Percentiles rank a stretch among this genome's conserved stretches.
Conservation (phyloP, 1,140 invertebrate species). For the Cataglyphis hispanica region DNA sequence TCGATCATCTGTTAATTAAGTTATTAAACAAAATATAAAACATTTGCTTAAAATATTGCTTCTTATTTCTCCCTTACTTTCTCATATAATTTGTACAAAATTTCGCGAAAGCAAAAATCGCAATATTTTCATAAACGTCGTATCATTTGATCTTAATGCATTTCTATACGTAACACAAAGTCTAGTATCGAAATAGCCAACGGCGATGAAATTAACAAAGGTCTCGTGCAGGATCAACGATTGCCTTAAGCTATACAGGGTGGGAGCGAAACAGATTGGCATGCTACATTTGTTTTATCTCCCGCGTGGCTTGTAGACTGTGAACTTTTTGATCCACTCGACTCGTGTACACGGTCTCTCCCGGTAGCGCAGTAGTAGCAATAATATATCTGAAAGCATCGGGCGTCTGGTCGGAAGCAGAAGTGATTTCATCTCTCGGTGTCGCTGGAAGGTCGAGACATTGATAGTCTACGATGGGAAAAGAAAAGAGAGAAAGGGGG, state of each 20-base stretch:
- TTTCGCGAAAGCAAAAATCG: neutral
- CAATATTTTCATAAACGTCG: neutral
- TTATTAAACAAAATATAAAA: neutral
- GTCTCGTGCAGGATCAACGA: neutral
- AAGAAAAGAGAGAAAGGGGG: neutral
- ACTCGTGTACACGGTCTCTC: slow-evolving; percentile 32
- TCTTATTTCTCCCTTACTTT: too few relatives aligned
- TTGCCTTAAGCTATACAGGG: neutral
- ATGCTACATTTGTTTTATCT: slow-evolving; percentile 16
- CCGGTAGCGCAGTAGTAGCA: slow-evolving; percentile 13
- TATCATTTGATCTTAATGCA: neutral
- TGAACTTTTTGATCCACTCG: slow-evolving; percentile 58
- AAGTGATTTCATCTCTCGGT: slow-evolving; percentile 70
- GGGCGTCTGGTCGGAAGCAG: slow-evolving; percentile 26
- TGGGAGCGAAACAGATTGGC: slow-evolving; percentile 2
- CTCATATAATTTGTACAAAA: neutral
- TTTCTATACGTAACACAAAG: neutral
- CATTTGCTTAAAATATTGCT: neutral
- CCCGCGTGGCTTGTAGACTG: slow-evolving; percentile 3
- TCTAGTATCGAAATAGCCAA: neutral
- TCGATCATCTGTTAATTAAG: neutral
- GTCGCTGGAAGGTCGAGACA: slow-evolving; percentile 64
- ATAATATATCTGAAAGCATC: slow-evolving; percentile 60
- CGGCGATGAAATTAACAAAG: neutral
- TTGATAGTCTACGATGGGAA: slow-evolving; percentile 60